Conservation (phyloP, 2,888 invertebrate genomes). For the Nymphalis polychloros region DNA sequence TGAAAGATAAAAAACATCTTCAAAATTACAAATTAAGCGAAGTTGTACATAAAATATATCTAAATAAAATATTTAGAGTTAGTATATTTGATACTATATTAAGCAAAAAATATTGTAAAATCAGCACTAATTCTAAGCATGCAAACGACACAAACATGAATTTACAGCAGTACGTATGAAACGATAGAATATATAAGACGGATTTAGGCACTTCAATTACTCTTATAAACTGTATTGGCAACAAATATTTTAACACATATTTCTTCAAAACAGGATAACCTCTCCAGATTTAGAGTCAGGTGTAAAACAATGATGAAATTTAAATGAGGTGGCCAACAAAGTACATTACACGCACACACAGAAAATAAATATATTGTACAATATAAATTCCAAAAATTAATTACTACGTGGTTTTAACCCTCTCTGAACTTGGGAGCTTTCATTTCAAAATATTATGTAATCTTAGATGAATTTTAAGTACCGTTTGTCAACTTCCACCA, state of each 20-base stretch:
- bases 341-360: no score
- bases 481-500: no score
- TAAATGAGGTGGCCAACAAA: no score
- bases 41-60: background rate
- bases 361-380: no score
- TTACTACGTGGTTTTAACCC: no score
- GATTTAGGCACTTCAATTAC: conserved; percentile 16
- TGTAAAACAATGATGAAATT: no score
- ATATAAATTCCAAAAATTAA: no score
- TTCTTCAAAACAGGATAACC: background rate
- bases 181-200: background rate
- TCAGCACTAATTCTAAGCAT: background rate
- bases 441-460: no score
- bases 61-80: no score
- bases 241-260: conserved; percentile 6
- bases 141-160: conserved; percentile 17
- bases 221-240: conserved; percentile 19
- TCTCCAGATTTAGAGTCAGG: no score
- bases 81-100: background rate
- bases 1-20: background rate
- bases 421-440: no score
- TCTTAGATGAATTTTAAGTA: no score
- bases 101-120: conserved; percentile 3
- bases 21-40: background rate
- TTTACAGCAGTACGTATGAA: conserved; percentile 14